Evolutionary conservation across 1,140 invertebrate species (phyloP), one percentile per base, ranked within the genome.

Genomic region (Habropoda laboriosa): DNA sequence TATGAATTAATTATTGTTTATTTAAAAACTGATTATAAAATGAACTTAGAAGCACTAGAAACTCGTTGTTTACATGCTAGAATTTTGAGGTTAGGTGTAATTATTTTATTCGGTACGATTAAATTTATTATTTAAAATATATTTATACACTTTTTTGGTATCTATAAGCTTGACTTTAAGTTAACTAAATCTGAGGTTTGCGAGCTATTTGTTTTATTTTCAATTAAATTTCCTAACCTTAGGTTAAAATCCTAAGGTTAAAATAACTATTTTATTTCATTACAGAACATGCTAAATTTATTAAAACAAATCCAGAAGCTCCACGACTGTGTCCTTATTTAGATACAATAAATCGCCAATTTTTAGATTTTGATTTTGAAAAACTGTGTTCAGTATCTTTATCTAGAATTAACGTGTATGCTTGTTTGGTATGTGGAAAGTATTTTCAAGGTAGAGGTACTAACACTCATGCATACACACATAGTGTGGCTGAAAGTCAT

Each of bases 311-410:
- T 71, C 60, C 76, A 7, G 87, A 91, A 71, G 86, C 83, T 27
- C 92, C 92, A 61, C 90, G 94, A 42, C 73, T 94, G 38, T 99
- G 99, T 92, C 98, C 99, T 2, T 99, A 99, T 91, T 93, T 99
- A 80, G 99, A 99, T 89, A 99, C 98, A 24, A 99, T 99, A 58
- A 99, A 99, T 92, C 95, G 98, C 64, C 98, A 98, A 90, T 96
- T 99, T 83, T 93, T 99, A 64, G 99, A 99, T 94, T 99, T 99
- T 95, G 99, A 99, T 94, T 99, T 99, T 95, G 99, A 99, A 92
- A 99, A 99, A 92, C 93, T 99, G 5, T 99, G 99, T 92, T 99
- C 98, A 1, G 96, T 99, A 30, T 99, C 99, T 4, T 92, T 99
- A 55, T 99, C 98, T 0, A 96, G 99, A 90, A 99, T 99, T 70